phyloP scores from a whole-genome alignment of 2,888 invertebrate genomes.

The Scotopteryx bipunctaria region DNA sequence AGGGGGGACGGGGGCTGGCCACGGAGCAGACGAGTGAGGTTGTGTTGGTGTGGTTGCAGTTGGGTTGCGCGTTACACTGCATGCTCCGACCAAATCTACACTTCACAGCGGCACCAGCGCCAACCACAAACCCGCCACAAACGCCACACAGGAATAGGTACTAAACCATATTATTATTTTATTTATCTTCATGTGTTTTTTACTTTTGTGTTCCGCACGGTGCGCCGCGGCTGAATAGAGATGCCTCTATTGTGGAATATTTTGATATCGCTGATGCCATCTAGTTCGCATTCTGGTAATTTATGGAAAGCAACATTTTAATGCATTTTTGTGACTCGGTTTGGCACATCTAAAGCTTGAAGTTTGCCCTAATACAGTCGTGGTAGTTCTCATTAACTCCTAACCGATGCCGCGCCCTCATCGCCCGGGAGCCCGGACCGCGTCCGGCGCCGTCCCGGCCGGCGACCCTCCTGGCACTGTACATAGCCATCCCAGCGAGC shows the following conservation, averaged over 20 bases:
- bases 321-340: constrained; percentile 76
- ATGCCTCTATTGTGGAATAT: constrained; percentile 69
- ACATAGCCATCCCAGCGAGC: constrained; percentile 77
- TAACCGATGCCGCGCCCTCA: constrained; percentile 61
- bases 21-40: constrained; percentile 68
- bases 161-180: constrained; percentile 77
- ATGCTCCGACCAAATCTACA: constrained; percentile 89
- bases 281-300: constrained; percentile 70
- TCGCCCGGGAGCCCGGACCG: constrained; percentile 18
- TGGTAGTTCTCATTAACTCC: constrained; percentile 69
- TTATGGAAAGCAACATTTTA: constrained; percentile 77
- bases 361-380: constrained; percentile 68
- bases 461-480: constrained; percentile 66
- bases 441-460: constrained; percentile 11
- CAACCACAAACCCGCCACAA: constrained; percentile 81
- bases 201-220: constrained; percentile 81
- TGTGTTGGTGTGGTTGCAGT: constrained; percentile 90
- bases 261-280: constrained; percentile 67
- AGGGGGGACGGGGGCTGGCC: constrained; percentile 26
- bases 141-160: constrained; percentile 83
- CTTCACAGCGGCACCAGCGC: constrained; percentile 83
- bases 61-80: constrained; percentile 95
- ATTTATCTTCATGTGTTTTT: constrained; percentile 60
- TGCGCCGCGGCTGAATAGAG: constrained; percentile 74
- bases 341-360: constrained; percentile 72